Evolutionary conservation across 2,113 vertebrate genomes (phyloP).

Genomic region (Malurus cyaneus): DNA sequence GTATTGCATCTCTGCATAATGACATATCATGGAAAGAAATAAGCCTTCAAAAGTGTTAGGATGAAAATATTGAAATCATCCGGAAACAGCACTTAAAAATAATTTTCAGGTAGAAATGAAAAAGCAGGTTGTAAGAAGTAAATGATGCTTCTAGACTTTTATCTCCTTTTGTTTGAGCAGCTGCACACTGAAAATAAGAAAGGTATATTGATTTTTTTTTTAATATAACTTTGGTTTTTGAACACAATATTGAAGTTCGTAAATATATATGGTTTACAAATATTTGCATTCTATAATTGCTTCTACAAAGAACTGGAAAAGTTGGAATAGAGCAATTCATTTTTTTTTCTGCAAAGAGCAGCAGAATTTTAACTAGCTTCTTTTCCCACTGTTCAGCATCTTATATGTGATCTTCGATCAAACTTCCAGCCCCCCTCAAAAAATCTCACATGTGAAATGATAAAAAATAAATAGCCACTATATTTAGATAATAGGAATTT

Average conservation of each 20-base stretch:
- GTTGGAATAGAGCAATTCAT: neutral
- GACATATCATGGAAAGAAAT: neutral
- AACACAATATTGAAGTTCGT: slow-evolving; percentile 5
- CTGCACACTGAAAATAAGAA: neutral
- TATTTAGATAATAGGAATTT: slow-evolving; percentile 3
- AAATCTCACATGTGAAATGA: neutral
- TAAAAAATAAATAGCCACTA: neutral
- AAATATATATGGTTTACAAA: slow-evolving; percentile 50
- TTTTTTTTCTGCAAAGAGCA: neutral
- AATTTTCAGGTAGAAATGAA: neutral
- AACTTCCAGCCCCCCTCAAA: neutral
- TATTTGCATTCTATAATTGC: slow-evolving; percentile 50
- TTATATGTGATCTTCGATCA: neutral
- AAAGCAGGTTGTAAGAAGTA: neutral
- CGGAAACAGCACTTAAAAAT: neutral
- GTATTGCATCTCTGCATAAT: neutral
- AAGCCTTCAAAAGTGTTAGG: neutral
- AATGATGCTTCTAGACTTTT: neutral
- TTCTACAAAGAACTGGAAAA: slow-evolving; percentile 24
- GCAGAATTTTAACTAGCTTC: slow-evolving; percentile 3
- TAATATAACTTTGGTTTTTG: slow-evolving; percentile 6
- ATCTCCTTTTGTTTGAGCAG: slow-evolving; percentile 40
- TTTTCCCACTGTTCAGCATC: neutral
- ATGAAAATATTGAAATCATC: neutral
- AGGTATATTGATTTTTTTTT: neutral